A percentile compares a stretch with the other conserved stretches of the same genome.
Evolutionary conservation across 2,113 vertebrate genomes (phyloP).

Genomic region (Hippocampus barbouri): DNA sequence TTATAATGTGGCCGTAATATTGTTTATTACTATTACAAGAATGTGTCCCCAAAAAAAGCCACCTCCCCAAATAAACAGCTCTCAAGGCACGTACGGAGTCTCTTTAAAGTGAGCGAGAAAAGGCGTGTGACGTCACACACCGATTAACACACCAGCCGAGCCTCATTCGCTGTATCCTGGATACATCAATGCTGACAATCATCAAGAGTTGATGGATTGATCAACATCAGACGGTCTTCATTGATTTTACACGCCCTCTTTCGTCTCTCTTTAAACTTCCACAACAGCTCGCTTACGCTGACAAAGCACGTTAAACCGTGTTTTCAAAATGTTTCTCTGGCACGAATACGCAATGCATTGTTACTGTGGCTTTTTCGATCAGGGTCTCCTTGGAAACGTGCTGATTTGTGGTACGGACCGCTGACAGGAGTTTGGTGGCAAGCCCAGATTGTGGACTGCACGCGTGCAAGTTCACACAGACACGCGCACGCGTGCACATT

Average conservation of each 20-base stretch:
- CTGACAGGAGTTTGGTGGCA: constrained; percentile 63
- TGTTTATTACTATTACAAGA: no score
- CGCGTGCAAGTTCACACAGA: constrained; percentile 3
- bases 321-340: constrained; percentile 38
- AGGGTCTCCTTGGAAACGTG: constrained; percentile 48
- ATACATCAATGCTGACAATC: neutral
- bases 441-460: constrained; percentile 55
- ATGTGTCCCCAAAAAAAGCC: no score
- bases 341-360: constrained; percentile 48
- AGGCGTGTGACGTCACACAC: neutral
- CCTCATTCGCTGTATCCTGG: neutral
- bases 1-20: no score
- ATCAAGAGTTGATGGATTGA: neutral
- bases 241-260: neutral
- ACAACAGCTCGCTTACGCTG: neutral
- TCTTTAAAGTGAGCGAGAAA: neutral
- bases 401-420: constrained; percentile 54
- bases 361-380: constrained; percentile 47
- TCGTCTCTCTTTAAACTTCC: neutral
- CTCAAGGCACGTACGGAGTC: no score
- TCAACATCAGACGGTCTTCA: neutral
- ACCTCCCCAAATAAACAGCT: no score
- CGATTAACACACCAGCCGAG: constrained; percentile 5
- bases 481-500: neutral
- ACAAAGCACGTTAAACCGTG: constrained; percentile 13